These are phyloP conservation scores for Ferdinandea cuprea DNA, from an alignment of 2,888 invertebrate genomes.

Conservation along the genomic window DNA sequence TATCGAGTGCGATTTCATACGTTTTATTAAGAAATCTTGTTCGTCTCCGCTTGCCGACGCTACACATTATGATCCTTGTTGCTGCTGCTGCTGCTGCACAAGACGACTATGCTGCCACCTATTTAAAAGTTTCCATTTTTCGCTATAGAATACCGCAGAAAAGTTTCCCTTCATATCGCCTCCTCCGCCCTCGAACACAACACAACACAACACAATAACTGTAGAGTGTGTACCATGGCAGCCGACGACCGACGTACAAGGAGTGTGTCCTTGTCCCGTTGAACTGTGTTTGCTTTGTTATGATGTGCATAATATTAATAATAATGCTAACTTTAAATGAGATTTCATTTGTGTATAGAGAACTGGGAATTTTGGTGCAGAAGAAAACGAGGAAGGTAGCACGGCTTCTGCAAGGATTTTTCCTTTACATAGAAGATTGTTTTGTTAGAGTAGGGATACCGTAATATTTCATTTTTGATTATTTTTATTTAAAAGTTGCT, in stretches of 20 bases:
- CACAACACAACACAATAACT: background rate
- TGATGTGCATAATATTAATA: constrained; percentile 73
- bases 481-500: constrained; percentile 7
- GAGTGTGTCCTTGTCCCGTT: constrained; percentile 68
- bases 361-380: constrained; percentile 37
- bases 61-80: constrained; percentile 29
- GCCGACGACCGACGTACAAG: constrained; percentile 7
- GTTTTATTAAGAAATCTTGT: constrained; percentile 56
- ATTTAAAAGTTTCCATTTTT: constrained; percentile 62
- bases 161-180: constrained; percentile 42
- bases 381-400: constrained; percentile 8
- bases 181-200: background rate
- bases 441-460: background rate
- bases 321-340: constrained; percentile 74
- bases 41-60: constrained; percentile 12
- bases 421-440: constrained; percentile 18
- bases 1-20: constrained; percentile 22
- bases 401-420: constrained; percentile 31
- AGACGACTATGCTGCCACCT: constrained; percentile 39
- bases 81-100: too few relatives aligned
- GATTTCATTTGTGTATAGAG: constrained; percentile 68
- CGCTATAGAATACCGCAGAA: constrained; percentile 64
- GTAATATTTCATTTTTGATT: background rate
- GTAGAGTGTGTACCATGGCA: background rate
- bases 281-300: constrained; percentile 73